Base-by-base conservation (phyloP, 2,797 vertebrate species). In the Anguilla pacifica region DNA sequence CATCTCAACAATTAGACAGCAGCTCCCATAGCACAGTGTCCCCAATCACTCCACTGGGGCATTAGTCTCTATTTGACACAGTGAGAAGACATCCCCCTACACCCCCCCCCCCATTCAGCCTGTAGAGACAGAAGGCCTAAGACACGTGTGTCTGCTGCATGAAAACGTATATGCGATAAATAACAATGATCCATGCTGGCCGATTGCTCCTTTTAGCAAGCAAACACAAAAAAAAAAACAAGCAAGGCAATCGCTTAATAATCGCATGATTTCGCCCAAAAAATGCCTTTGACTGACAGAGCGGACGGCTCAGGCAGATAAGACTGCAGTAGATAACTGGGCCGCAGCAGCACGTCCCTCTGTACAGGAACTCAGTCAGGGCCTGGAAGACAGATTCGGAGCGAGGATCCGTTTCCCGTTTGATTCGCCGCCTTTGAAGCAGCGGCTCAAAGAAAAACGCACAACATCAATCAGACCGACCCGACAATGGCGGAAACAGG, bases 341-440 rank as follows among this genome's bases (percentile, higher is more conserved):
- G 25, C n/a, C 22, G 13, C 84, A 7, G 57, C 31, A 67, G 55
- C 51, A 19, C 49, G 28, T 31, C 57, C n/a, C 35, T 35, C 28
- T 64, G 19, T 67, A 15, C 3, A 67, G 28, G 35, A 22, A 10
- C 22, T 64, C 13, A 46, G 35, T 64, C 13, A 67, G 19, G 39
- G 17, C 61, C 25, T 74, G 70, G 39, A 87, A n/a, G 53, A 19
- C 55, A 19, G 84, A 51, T 39, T 85, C 64, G 46, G 84, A 82
- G 57, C 87, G 92, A 82, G 39, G 89, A 92, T 91, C 89, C 10
- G 87, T 88, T 93, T 93, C 94, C 94, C 84, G 91, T 94, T 94
- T 94, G 93, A 94, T 90, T 89, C 74, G 2, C 85, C 35, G 90
- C 88, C 92, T 94, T 95, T 94, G 93, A 95, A 92, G 93, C 90